Evolutionary conservation across 2,797 vertebrate species (phyloP).

Genomic region (Esox masquinongy): DNA sequence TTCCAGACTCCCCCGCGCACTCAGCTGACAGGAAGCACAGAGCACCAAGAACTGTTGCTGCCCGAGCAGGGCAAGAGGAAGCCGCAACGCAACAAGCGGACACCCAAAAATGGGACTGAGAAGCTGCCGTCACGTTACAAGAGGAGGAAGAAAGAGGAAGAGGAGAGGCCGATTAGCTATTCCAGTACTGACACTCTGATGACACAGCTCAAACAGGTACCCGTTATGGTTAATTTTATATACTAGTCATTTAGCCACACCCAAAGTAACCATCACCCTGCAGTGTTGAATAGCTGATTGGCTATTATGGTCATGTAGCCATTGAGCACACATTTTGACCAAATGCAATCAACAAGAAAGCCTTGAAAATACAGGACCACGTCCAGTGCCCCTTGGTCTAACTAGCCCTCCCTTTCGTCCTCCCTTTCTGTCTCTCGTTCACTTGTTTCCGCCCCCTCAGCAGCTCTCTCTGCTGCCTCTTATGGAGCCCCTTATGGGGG

Average conservation of each 20-base stretch:
- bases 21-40: conserved; percentile 66
- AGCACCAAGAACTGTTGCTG: conserved; percentile 66
- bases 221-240: not conserved
- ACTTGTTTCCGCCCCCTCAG: conserved; percentile 45
- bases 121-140: conserved; percentile 83
- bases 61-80: conserved; percentile 74
- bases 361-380: not conserved
- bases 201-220: conserved; percentile 73
- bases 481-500: conserved; percentile 92
- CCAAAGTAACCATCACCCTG: not conserved
- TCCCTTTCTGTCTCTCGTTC: not conserved
- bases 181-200: conserved; percentile 76
- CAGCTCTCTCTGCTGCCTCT: conserved; percentile 91
- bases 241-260: too few species aligned
- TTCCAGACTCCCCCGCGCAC: conserved; percentile 64
- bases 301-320: not conserved
- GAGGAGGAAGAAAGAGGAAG: conserved; percentile 89
- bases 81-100: conserved; percentile 84
- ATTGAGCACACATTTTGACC: not conserved
- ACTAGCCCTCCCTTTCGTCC: too few species aligned
- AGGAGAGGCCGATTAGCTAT: conserved; percentile 78
- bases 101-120: conserved; percentile 76
- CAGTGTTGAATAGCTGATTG: not conserved
- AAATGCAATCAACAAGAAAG: not conserved
- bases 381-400: not conserved